Conservation (phyloP, 2,797 vertebrate genomes). For the Pseudopleuronectes americanus region DNA sequence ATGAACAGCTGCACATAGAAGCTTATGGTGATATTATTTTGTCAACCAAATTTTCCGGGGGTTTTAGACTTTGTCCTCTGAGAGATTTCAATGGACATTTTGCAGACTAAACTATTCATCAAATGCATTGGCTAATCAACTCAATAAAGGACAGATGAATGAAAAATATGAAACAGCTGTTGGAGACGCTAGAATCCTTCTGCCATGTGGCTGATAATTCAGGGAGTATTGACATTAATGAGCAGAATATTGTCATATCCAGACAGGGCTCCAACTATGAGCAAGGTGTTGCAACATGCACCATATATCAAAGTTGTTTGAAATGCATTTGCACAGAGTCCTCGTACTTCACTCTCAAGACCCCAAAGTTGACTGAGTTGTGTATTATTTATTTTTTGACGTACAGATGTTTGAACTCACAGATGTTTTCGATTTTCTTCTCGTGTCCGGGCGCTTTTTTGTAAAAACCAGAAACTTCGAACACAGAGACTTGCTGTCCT, state of each 20-base stretch:
- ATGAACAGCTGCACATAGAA: neutral
- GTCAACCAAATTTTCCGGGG: neutral
- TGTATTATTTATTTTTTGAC: neutral
- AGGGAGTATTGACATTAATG: neutral
- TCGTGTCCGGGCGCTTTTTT: constrained; percentile 1
- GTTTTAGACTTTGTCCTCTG: too few relatives aligned
- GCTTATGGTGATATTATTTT: neutral
- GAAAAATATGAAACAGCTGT: neutral
- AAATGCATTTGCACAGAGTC: neutral
- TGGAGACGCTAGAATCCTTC: neutral
- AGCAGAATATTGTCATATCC: neutral
- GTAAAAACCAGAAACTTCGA: neutral
- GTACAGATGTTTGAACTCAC: constrained; percentile 3
- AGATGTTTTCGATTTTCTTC: constrained; percentile 22
- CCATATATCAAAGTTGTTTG: neutral
- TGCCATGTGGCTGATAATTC: neutral
- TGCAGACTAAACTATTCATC: too few relatives aligned
- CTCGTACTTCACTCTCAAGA: constrained; percentile 1
- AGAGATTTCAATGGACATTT: neutral
- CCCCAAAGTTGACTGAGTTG: neutral
- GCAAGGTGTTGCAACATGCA: neutral
- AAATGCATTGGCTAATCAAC: neutral
- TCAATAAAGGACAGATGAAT: neutral
- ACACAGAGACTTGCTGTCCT: neutral
- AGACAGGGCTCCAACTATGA: neutral